These are phyloP conservation scores for Chelidonichthys spinosus DNA, from an alignment of 2,797 vertebrate species.

Conservation along the genomic window DNA sequence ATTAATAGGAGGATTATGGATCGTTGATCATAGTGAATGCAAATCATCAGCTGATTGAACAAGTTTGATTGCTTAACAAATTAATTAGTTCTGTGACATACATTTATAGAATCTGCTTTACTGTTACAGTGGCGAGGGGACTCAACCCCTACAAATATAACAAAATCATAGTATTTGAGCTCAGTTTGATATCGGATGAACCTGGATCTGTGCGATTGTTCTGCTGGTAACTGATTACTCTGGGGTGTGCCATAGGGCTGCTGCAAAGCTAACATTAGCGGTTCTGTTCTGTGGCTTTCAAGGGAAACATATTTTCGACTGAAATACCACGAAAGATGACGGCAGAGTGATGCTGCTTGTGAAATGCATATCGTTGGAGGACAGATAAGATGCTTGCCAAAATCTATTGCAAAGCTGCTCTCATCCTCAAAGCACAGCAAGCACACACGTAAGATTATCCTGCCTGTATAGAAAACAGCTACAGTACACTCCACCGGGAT, in stretches of 20 bases:
- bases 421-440: conserved; percentile 34
- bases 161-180: background rate
- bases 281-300: conserved; percentile 37
- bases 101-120: background rate
- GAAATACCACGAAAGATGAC: conserved; percentile 33
- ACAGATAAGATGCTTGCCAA: conserved; percentile 45
- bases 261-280: conserved; percentile 34
- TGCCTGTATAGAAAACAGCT: conserved; percentile 1
- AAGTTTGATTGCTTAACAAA: too few relatives aligned
- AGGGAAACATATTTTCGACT: conserved; percentile 50
- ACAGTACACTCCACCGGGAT: background rate
- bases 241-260: conserved; percentile 25
- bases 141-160: background rate
- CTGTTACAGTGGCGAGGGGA: background rate
- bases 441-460: conserved; percentile 34
- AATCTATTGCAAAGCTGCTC: conserved; percentile 42
- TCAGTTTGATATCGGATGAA: too few relatives aligned
- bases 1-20: background rate
- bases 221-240: conserved; percentile 23
- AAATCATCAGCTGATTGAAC: background rate
- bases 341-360: conserved; percentile 25
- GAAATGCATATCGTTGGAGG: conserved; percentile 43
- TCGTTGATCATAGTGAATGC: background rate
- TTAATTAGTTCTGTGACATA: too few relatives aligned
- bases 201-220: conserved; percentile 10